Conservation (phyloP, 1,140 invertebrate species). For the Nephila pilipes region DNA sequence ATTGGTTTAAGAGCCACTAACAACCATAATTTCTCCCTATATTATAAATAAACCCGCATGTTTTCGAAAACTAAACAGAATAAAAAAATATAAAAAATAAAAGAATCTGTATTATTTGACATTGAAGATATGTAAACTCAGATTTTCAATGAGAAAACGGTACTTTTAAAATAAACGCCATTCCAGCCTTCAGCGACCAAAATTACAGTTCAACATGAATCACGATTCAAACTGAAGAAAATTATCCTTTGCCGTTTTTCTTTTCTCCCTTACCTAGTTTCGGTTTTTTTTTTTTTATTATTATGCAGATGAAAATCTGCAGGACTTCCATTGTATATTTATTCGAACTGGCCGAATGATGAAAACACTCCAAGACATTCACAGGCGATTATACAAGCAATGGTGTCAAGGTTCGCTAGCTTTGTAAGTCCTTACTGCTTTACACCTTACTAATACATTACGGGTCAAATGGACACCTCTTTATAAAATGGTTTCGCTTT, state of each 20-base stretch:
- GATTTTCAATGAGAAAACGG: background rate
- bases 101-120: background rate
- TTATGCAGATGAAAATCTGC: constrained; percentile 37
- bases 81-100: background rate
- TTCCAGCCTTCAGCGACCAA: background rate
- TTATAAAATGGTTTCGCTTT: background rate
- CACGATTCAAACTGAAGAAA: background rate
- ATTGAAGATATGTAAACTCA: background rate
- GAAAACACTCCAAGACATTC: constrained; percentile 16
- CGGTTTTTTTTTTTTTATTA: background rate
- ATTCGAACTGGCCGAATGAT: constrained; percentile 13
- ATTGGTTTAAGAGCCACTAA: too few relatives aligned
- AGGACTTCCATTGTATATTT: constrained; percentile 12
- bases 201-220: constrained; percentile 12
- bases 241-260: background rate
- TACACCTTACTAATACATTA: background rate
- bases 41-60: too few relatives aligned
- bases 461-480: constrained; percentile 8
- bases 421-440: constrained; percentile 8
- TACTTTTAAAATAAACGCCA: background rate
- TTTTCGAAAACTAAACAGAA: too few relatives aligned
- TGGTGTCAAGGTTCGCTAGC: constrained; percentile 25
- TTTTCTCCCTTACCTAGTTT: background rate
- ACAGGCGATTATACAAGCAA: constrained; percentile 24
- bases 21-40: too few relatives aligned